Percentiles rank a stretch among this genome's conserved stretches.
phyloP scores from a whole-genome alignment of 1,140 invertebrate species.

The Drosophila murphyi region DNA sequence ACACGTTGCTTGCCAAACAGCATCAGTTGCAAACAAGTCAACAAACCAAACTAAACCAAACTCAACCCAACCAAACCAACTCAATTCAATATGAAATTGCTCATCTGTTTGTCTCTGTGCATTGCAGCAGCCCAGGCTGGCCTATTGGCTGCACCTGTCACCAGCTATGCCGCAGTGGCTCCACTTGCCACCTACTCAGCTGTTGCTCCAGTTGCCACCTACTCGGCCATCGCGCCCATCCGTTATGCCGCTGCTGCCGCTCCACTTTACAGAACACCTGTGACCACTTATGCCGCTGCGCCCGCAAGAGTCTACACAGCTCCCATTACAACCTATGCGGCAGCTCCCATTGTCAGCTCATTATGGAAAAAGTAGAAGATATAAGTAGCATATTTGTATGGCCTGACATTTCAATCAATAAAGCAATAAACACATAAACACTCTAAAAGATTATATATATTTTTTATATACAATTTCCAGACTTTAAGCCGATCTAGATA shows the following conservation, averaged over 20 bases:
- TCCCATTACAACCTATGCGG: conserved; percentile 6
- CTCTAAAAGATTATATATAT: too few relatives aligned
- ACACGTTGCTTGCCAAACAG: conserved; percentile 9
- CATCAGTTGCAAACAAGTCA: conserved; percentile 19
- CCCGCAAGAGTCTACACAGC: conserved; percentile 18
- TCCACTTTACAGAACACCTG: conserved; percentile 17
- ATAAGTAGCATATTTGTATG: conserved; percentile 7
- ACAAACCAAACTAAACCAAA: conserved; percentile 13
- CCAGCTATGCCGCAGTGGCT: conserved; percentile 17
- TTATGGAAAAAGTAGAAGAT: conserved; percentile 16
- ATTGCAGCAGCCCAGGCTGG: conserved; percentile 20
- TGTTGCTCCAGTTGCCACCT: conserved; percentile 21
- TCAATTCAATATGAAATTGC: conserved; percentile 41
- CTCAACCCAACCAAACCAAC: conserved; percentile 9
- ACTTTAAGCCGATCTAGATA: too few relatives aligned
- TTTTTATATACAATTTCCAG: too few relatives aligned
- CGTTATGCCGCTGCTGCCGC: conserved; percentile 8
- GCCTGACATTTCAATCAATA: conserved; percentile 1
- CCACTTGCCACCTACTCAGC: conserved; percentile 27
- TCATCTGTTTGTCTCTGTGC: conserved; percentile 27
- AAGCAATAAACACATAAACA: conserved; percentile 19
- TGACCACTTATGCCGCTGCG: conserved; percentile 16
- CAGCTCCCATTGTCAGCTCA: conserved; percentile 6
- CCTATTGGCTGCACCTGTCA: conserved; percentile 22
- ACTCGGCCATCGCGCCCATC: conserved; percentile 13